Conservation (phyloP, 2,113 vertebrate species). For the Corythornis cristatus region DNA sequence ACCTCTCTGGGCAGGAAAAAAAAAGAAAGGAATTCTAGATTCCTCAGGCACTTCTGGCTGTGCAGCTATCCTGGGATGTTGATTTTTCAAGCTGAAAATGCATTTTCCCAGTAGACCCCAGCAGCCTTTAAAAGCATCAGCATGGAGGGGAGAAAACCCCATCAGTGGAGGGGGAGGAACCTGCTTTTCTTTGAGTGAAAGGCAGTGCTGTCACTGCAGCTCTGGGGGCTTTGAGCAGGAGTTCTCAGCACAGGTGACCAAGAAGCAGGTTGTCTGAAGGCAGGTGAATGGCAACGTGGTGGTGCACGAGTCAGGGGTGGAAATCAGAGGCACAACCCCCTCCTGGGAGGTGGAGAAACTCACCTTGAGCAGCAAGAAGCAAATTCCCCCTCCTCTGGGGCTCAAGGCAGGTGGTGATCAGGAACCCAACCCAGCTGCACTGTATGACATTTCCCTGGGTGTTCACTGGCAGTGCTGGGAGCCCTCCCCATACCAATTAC, state of each 20-base stretch:
- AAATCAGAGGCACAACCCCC: background rate
- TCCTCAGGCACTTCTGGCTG: background rate
- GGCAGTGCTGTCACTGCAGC: background rate
- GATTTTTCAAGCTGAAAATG: background rate
- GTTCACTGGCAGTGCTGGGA: background rate
- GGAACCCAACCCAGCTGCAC: background rate
- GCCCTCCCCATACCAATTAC: background rate
- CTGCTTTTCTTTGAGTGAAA: background rate
- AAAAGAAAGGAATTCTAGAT: background rate
- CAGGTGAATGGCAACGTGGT: background rate
- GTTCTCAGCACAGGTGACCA: background rate
- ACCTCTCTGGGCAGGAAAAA: too few relatives aligned
- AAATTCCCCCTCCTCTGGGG: background rate
- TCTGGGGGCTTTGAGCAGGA: too few relatives aligned
- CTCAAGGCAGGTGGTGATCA: background rate
- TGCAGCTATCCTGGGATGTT: background rate
- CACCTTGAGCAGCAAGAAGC: background rate
- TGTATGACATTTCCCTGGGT: background rate
- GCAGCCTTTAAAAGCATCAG: background rate
- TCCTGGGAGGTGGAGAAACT: background rate
- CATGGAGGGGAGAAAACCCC: fast-evolving
- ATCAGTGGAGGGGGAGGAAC: background rate
- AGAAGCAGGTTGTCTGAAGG: background rate
- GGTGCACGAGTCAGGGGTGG: background rate
- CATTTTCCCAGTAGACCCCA: background rate